A percentile compares a stretch with the other conserved stretches of the same genome.
Conservation (phyloP, 2,113 vertebrate species). For the Numida meleagris region DNA sequence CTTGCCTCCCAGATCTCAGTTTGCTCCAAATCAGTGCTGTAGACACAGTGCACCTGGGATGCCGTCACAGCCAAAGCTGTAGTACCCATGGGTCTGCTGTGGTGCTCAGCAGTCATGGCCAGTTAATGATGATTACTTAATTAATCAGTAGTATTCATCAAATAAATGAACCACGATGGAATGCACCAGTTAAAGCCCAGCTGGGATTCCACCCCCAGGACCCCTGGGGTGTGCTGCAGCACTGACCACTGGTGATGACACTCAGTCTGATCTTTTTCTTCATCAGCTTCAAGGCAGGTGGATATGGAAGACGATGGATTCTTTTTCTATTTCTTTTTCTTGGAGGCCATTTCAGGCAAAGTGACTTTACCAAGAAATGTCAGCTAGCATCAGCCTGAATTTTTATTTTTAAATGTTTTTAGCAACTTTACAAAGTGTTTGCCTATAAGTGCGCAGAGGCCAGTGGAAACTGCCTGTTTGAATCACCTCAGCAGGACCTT, state of each 20-base stretch:
- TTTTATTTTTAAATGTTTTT: neutral
- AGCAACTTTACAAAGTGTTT: neutral
- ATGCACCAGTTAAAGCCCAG: neutral
- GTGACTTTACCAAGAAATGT: neutral
- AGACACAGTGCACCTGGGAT: neutral
- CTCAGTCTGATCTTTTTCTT: neutral
- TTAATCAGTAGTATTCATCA: neutral
- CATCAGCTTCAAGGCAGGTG: fast-evolving
- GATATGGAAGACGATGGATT: neutral
- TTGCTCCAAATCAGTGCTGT: neutral
- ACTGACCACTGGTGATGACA: too few relatives aligned
- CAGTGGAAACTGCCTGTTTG: neutral
- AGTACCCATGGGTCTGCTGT: neutral
- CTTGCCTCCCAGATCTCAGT: neutral
- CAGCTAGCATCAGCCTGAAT: neutral
- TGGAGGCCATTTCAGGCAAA: neutral
- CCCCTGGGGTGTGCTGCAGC: neutral
- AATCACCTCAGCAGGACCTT: neutral
- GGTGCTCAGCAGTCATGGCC: neutral
- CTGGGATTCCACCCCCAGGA: neutral
- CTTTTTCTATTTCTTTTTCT: neutral
- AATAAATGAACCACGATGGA: neutral
- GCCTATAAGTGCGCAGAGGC: fast-evolving
- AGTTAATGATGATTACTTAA: neutral
- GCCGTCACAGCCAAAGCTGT: neutral